Evolutionary conservation across 2,888 invertebrate genomes (phyloP).

Genomic region (Stenolophus ochropezus): DNA sequence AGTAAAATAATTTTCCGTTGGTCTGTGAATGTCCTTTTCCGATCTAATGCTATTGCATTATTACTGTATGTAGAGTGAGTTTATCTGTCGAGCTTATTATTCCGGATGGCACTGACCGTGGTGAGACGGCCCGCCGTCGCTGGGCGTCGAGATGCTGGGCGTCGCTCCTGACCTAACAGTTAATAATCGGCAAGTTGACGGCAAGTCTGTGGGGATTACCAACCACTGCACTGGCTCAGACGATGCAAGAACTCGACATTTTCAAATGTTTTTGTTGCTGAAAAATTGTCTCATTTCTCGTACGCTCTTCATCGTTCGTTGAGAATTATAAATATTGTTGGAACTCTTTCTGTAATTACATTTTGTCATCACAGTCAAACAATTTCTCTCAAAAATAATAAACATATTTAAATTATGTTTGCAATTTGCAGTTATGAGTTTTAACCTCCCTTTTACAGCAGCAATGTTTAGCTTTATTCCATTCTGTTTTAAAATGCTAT

Average conservation of each 20-base stretch:
- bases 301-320: constrained; percentile 4
- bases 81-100: constrained; percentile 1
- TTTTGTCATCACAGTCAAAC: background rate
- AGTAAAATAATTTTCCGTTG: too few relatives aligned
- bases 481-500: background rate
- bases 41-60: too few relatives aligned
- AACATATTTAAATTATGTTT: background rate
- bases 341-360: background rate
- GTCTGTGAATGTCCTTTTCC: too few relatives aligned
- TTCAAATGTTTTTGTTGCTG: constrained; percentile 40
- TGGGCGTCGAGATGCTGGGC: background rate
- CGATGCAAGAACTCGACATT: constrained; percentile 29
- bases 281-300: constrained; percentile 34
- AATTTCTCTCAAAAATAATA: background rate
- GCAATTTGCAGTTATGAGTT: background rate
- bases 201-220: constrained; percentile 22
- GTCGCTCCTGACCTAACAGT: constrained; percentile 33
- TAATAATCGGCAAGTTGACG: constrained; percentile 38
- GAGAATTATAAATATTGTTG: constrained; percentile 25
- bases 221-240: constrained; percentile 14
- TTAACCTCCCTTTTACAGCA: background rate
- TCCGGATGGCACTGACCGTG: constrained; percentile 20
- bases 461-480: background rate
- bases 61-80: background rate
- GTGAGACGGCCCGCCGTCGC: background rate